Evolutionary conservation across 2,888 invertebrate species (phyloP).

Genomic region (Zaprionus bogoriensis): DNA sequence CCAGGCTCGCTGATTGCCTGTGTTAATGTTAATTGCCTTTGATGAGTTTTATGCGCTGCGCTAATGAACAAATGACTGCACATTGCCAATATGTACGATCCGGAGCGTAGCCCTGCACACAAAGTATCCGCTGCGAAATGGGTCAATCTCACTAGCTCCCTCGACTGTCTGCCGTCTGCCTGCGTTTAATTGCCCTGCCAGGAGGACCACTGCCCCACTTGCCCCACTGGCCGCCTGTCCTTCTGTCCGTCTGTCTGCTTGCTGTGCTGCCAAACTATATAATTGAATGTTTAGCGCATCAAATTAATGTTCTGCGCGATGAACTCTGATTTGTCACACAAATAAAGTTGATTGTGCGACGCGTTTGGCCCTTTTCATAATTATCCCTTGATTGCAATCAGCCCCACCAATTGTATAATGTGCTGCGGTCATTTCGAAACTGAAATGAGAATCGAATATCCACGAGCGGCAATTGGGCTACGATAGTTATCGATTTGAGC

Average conservation of each 20-base stretch:
- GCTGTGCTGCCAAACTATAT: slow-evolving; percentile 31
- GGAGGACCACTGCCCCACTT: too few species aligned
- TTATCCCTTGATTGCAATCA: background rate
- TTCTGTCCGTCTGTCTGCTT: too few species aligned
- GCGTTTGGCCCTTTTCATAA: background rate
- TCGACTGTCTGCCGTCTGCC: background rate
- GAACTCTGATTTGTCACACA: slow-evolving; percentile 20
- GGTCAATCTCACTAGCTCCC: background rate
- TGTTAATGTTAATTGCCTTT: slow-evolving; percentile 77
- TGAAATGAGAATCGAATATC: background rate
- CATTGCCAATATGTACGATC: slow-evolving; percentile 61
- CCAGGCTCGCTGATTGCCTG: slow-evolving; percentile 64
- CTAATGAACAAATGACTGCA: slow-evolving; percentile 76
- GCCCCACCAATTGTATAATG: background rate
- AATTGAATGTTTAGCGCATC: slow-evolving; percentile 58
- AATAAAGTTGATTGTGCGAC: background rate
- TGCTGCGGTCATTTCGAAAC: background rate
- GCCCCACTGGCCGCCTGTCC: slow-evolving; percentile 17
- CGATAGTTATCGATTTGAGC: too few species aligned
- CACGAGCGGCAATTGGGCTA: too few species aligned
- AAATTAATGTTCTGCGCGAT: slow-evolving; percentile 25
- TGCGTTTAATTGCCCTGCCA: slow-evolving; percentile 53
- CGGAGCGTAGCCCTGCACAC: slow-evolving; percentile 21
- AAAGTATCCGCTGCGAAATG: slow-evolving; percentile 20
- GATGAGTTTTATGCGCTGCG: slow-evolving; percentile 76